These are phyloP conservation scores for Orius insidiosus DNA, from an alignment of 1,140 invertebrate species.

Conservation along the genomic window DNA sequence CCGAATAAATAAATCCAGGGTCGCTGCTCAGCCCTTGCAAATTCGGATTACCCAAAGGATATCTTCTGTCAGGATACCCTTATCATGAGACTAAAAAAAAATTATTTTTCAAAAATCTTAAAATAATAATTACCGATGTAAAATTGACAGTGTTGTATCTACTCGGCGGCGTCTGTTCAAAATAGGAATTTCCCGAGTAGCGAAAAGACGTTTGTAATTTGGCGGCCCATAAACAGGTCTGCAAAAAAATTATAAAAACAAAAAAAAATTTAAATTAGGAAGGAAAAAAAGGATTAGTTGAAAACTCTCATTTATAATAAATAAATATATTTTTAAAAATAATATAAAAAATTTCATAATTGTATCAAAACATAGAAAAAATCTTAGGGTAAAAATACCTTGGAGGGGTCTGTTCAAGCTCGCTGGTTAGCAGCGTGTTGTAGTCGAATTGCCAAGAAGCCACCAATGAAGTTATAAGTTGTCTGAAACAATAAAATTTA, in stretches of 20 bases:
- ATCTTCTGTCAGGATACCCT: conserved; percentile 27
- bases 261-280: background rate
- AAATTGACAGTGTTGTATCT: too few relatives aligned
- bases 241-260: background rate
- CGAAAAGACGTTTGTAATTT: too few relatives aligned
- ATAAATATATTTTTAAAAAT: background rate
- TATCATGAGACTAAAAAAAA: conserved; percentile 19
- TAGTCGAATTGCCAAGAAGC: conserved; percentile 61
- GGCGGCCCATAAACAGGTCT: conserved; percentile 16
- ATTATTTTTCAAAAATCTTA: background rate
- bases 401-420: conserved; percentile 39
- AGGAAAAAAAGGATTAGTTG: conserved; percentile 1
- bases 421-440: conserved; percentile 47
- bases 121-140: background rate
- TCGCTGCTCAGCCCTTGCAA: conserved; percentile 19
- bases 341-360: conserved; percentile 5
- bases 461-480: conserved; percentile 58
- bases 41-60: conserved; percentile 20
- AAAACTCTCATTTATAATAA: background rate
- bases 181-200: too few relatives aligned
- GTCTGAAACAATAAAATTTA: conserved; percentile 36
- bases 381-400: conserved; percentile 7
- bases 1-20: conserved; percentile 21
- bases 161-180: too few relatives aligned
- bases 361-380: background rate